Evolutionary conservation across 1,140 invertebrate genomes (phyloP), one percentile per base, ranked within the genome.

Genomic region (Bombus consobrinus): DNA sequence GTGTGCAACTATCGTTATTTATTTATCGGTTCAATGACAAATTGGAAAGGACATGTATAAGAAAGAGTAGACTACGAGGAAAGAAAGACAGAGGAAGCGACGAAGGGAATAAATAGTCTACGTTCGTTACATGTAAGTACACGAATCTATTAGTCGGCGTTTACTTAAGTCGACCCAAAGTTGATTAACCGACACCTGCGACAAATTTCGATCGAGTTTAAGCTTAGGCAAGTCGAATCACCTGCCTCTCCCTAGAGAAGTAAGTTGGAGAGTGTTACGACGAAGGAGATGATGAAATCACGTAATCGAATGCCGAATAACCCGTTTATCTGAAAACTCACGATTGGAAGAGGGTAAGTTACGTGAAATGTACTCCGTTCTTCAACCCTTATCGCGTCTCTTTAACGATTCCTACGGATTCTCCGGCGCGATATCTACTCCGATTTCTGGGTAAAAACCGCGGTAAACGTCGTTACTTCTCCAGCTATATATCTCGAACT

Each of bases 221-320:
- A 37, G 47, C 47, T 53, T 0, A 15, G 57, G n/a, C 28, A 34
- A 66, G 13, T n/a, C 68, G 79, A 57, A n/a, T 79, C 76, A 34
- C 66, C 39, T 53, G 34, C 12, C 43, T 69, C 43, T 81, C 78
- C 78, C 78, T 2, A 9, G 78, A 81, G 78, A 81, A 57, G 47
- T 25, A 64, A 64, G 13, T 32, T 64, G 15, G 5, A 53, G 47
- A 53, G 47, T 8, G 47, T 62, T 62, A 13, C 10, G 43, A 2
- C 64, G 79, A n/a, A 12, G 79, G 59, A 28, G 37, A 72, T 62
- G 68, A 81, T 43, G 47, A 81, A 69, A 80, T 80, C 78, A 34
- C 77, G 41, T 81, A 72, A 81, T 81, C 68, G 47, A 57, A 81
- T 72, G 47, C 28, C 43, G 79, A 81, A 59, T 81, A 81, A 81